Conservation (phyloP, 2,888 invertebrate species). For the Lycocerus yunnanus region DNA sequence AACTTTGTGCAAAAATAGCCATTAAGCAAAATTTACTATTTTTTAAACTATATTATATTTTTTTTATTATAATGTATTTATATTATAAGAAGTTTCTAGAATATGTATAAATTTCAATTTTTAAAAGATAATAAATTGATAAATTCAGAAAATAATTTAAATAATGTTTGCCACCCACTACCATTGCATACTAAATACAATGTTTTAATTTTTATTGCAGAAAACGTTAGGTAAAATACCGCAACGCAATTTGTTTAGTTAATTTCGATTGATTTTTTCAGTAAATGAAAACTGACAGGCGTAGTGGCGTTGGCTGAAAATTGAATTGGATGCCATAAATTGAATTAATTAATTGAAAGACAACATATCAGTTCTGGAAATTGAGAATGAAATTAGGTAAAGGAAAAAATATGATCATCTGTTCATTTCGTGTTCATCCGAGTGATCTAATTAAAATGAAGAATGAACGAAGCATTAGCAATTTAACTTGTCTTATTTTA, state of each 20-base stretch:
- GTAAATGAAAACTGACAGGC: conserved; percentile 12
- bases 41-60: no score
- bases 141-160: no score
- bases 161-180: no score
- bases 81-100: no score
- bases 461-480: background rate
- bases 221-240: background rate
- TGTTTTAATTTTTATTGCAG: no score
- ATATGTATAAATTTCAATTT: no score
- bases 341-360: conserved; percentile 17
- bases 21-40: no score
- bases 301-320: conserved; percentile 8
- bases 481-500: background rate
- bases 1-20: no score
- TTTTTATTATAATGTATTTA: no score
- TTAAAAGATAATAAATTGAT: no score
- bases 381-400: conserved; percentile 7
- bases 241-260: background rate
- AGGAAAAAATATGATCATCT: conserved; percentile 4
- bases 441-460: conserved; percentile 12
- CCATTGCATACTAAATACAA: background rate
- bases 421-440: conserved; percentile 9
- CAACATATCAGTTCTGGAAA: conserved; percentile 18
- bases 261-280: background rate
- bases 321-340: conserved; percentile 12